A percentile compares a stretch with the other conserved stretches of the same genome.
These are phyloP conservation scores for Sebastes reedi DNA, from an alignment of 2,797 vertebrate genomes.

Conservation along the genomic window DNA sequence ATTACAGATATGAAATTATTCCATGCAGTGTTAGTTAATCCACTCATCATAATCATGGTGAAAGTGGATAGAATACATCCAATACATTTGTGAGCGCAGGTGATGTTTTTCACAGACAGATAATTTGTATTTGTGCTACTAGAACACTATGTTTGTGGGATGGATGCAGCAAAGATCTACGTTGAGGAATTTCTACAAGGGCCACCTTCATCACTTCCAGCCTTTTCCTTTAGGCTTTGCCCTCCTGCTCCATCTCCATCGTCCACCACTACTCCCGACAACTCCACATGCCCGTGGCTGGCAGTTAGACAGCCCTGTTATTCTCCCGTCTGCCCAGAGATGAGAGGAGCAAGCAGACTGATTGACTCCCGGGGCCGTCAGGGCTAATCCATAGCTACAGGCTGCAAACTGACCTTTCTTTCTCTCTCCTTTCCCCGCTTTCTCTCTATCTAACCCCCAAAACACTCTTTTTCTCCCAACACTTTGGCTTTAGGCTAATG, in stretches of 20 bases:
- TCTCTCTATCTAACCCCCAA: slow-evolving; percentile 30
- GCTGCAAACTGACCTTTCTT: slow-evolving; percentile 44
- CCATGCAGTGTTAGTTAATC: background rate
- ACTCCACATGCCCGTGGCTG: slow-evolving; percentile 40
- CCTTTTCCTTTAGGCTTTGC: slow-evolving; percentile 7
- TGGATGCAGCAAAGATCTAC: background rate
- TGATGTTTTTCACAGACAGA: background rate
- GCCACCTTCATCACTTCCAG: slow-evolving; percentile 13
- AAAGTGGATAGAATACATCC: background rate
- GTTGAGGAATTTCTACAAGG: background rate
- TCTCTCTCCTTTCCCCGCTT: background rate
- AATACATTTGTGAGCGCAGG: background rate
- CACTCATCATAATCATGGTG: background rate
- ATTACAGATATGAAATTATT: background rate
- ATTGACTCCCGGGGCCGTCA: slow-evolving; percentile 60
- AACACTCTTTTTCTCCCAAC: slow-evolving; percentile 42
- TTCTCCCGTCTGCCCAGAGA: slow-evolving; percentile 54
- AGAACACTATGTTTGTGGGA: background rate
- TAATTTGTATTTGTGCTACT: background rate
- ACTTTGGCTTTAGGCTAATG: slow-evolving; percentile 61
- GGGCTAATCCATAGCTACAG: slow-evolving; percentile 67
- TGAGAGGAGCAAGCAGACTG: slow-evolving; percentile 59
- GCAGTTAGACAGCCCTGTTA: slow-evolving; percentile 42
- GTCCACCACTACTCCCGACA: slow-evolving; percentile 2
- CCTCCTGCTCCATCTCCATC: slow-evolving; percentile 16